These are phyloP conservation scores for Tetrax tetrax DNA, from an alignment of 2,113 vertebrate genomes.

Conservation along the genomic window DNA sequence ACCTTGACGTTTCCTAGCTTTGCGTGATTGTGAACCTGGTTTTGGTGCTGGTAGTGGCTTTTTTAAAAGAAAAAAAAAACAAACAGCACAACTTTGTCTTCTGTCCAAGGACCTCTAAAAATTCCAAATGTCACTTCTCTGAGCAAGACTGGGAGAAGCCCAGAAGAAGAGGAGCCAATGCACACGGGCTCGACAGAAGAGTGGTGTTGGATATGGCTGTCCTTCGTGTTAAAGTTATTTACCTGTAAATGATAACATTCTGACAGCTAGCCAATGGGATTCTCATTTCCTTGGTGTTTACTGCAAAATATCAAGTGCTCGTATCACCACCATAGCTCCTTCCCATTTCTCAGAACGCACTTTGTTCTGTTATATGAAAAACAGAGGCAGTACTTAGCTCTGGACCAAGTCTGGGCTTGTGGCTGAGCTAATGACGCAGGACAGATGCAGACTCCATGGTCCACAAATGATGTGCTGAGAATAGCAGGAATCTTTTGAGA, in stretches of 20 bases:
- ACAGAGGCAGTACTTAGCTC: background rate
- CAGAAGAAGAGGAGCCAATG: background rate
- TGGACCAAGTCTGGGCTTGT: background rate
- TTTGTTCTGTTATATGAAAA: background rate
- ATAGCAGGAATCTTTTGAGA: background rate
- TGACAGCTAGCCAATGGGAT: background rate
- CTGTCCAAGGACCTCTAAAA: background rate
- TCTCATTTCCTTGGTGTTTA: background rate
- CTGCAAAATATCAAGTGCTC: background rate
- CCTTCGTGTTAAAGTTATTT: background rate
- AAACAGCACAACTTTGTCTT: background rate
- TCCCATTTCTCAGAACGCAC: background rate
- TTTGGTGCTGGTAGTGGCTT: background rate
- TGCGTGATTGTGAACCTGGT: background rate
- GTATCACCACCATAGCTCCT: background rate
- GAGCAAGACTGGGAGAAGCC: background rate
- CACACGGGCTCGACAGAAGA: background rate
- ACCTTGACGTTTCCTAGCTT: constrained; percentile 10
- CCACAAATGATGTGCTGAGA: background rate
- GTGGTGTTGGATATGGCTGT: background rate
- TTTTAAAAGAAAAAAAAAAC: background rate
- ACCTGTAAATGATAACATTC: background rate
- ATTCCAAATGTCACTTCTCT: background rate
- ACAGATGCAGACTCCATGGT: background rate
- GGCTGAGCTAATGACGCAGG: background rate